Percentiles rank a stretch among this genome's conserved stretches.
phyloP scores from a whole-genome alignment of 2,888 invertebrate genomes.

The Luperina testacea region DNA sequence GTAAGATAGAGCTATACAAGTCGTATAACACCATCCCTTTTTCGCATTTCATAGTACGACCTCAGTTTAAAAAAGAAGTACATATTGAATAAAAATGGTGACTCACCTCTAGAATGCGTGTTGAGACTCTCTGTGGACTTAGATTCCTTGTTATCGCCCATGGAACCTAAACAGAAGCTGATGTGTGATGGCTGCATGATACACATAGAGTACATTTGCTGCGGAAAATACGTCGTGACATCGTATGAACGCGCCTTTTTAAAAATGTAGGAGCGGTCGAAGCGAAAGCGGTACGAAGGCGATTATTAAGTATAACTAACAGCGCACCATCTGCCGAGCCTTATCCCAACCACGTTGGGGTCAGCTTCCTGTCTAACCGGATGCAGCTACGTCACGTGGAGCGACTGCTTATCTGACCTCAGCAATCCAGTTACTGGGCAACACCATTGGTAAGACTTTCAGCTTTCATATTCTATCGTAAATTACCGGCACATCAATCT shows the following conservation, averaged over 20 bases:
- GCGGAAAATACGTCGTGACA: constrained; percentile 1
- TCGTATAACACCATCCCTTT: background rate
- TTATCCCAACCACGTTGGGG: background rate
- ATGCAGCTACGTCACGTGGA: background rate
- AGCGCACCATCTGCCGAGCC: background rate
- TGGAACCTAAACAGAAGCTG: constrained; percentile 79
- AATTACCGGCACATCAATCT: background rate
- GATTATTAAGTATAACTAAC: background rate
- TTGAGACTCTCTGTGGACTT: constrained; percentile 86
- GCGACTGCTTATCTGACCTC: background rate
- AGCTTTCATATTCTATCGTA: background rate
- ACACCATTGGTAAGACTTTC: background rate
- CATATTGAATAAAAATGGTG: constrained; percentile 13
- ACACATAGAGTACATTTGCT: constrained; percentile 39
- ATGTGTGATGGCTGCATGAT: constrained; percentile 48
- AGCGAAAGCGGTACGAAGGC: background rate
- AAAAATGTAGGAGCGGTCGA: background rate
- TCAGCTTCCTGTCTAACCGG: background rate
- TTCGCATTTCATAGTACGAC: background rate
- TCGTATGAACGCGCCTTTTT: background rate
- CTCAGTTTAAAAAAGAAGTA: background rate
- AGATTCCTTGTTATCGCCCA: constrained; percentile 86
- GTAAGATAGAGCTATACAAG: background rate
- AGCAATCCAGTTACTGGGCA: background rate
- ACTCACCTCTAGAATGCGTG: constrained; percentile 84